Conservation (phyloP, 2,888 invertebrate genomes). For the Chirona hameri region DNA sequence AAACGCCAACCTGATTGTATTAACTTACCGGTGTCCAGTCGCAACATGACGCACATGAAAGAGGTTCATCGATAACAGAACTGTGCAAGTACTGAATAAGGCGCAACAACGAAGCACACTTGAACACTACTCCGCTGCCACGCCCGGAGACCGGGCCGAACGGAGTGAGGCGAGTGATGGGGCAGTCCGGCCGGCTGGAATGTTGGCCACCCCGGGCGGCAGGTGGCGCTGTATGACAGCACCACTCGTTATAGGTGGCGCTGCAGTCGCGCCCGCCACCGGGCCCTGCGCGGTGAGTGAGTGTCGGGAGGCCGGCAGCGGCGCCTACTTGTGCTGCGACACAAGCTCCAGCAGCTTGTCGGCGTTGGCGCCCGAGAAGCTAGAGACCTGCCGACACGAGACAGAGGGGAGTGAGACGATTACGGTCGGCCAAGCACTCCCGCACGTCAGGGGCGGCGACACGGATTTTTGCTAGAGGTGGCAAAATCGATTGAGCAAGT, state of each 20-base stretch:
- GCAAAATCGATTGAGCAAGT: too few species aligned
- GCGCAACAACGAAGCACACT: slow-evolving; percentile 24
- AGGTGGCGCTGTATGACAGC: not conserved
- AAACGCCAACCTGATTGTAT: not conserved
- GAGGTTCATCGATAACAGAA: not conserved
- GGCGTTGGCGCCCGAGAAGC: slow-evolving; percentile 74
- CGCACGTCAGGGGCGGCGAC: too few species aligned
- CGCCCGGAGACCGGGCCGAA: not conserved
- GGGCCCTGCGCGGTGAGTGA: too few species aligned
- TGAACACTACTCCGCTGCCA: not conserved
- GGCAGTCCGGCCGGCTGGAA: not conserved
- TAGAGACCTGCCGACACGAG: slow-evolving; percentile 53
- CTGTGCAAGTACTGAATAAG: slow-evolving; percentile 10
- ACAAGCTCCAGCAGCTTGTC: slow-evolving; percentile 59
- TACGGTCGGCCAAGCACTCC: too few species aligned
- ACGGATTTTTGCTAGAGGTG: too few species aligned
- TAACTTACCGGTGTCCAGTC: not conserved
- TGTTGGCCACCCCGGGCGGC: not conserved
- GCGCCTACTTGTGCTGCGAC: slow-evolving; percentile 31
- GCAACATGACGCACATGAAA: not conserved
- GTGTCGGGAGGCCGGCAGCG: not conserved
- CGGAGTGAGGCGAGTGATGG: not conserved
- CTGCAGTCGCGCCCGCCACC: not conserved
- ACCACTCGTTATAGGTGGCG: not conserved
- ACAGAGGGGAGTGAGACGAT: not conserved